These are phyloP conservation scores for Hartigia nigra DNA, from an alignment of 2,888 invertebrate species.

Conservation along the genomic window DNA sequence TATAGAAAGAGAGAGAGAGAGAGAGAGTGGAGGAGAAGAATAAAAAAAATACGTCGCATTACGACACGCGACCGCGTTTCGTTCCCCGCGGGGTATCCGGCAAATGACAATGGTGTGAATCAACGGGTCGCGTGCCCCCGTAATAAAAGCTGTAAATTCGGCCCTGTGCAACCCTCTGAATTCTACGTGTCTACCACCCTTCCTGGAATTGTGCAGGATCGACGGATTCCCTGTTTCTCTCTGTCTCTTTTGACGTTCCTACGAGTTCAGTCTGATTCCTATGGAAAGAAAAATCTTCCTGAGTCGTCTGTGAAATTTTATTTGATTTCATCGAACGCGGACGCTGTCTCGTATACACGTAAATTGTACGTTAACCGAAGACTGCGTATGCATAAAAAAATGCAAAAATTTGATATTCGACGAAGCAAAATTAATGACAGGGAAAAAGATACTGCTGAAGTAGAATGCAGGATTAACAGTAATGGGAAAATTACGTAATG, in stretches of 20 bases:
- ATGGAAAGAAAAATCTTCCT: not conserved
- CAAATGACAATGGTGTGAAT: slow-evolving; percentile 24
- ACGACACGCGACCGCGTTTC: slow-evolving; percentile 28
- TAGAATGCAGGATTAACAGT: not conserved
- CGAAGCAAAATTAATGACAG: not conserved
- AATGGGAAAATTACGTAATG: not conserved
- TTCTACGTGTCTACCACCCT: slow-evolving; percentile 1
- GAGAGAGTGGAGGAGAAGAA: slow-evolving; percentile 4
- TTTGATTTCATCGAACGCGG: not conserved
- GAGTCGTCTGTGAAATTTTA: not conserved
- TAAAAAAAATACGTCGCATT: slow-evolving; percentile 23
- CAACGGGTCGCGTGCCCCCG: slow-evolving; percentile 28
- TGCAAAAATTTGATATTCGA: too few relatives aligned
- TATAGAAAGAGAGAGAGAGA: not conserved
- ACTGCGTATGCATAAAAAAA: too few relatives aligned
- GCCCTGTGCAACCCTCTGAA: not conserved
- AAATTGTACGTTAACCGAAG: not conserved
- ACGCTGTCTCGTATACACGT: not conserved
- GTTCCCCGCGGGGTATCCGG: slow-evolving; percentile 5
- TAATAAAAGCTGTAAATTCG: slow-evolving; percentile 22
- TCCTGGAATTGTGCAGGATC: not conserved
- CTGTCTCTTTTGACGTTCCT: not conserved
- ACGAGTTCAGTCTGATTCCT: not conserved
- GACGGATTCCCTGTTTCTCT: not conserved
- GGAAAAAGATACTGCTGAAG: not conserved